phyloP scores from a whole-genome alignment of 2,888 invertebrate species.

The Eugnorisma glareosa region DNA sequence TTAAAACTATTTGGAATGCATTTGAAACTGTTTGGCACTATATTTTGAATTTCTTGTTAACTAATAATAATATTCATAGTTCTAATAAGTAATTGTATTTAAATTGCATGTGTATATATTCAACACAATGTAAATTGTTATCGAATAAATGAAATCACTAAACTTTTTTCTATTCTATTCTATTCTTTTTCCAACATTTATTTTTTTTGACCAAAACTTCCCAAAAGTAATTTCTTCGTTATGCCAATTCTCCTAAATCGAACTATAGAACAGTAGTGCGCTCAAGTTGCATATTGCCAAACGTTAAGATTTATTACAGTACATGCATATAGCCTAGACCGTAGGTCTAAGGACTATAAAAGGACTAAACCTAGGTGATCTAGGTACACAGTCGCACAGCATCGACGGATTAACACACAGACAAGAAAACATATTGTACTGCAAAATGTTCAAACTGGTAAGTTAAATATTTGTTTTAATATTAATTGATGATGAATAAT shows the following conservation, averaged over 20 bases:
- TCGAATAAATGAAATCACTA: no score
- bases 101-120: no score
- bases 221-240: not conserved
- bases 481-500: not conserved
- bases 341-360: slow-evolving; percentile 81
- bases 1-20: no score
- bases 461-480: slow-evolving; percentile 55
- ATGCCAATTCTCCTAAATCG: slow-evolving; percentile 22
- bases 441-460: slow-evolving; percentile 83
- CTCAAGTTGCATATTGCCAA: slow-evolving; percentile 83
- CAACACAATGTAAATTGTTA: no score
- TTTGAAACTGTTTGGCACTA: no score
- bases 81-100: no score
- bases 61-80: no score
- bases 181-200: no score
- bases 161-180: no score
- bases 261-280: slow-evolving; percentile 59
- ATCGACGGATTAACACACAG: slow-evolving; percentile 70
- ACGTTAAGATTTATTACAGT: slow-evolving; percentile 82
- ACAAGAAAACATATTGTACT: slow-evolving; percentile 55
- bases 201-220: not conserved
- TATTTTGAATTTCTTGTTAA: no score
- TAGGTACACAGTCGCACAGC: slow-evolving; percentile 76
- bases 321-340: slow-evolving; percentile 79
- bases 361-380: slow-evolving; percentile 79